Evolutionary conservation across 37 sponge, comb jelly and placozoan species (phyloP).

Genomic region (Corticium candelabrum): DNA sequence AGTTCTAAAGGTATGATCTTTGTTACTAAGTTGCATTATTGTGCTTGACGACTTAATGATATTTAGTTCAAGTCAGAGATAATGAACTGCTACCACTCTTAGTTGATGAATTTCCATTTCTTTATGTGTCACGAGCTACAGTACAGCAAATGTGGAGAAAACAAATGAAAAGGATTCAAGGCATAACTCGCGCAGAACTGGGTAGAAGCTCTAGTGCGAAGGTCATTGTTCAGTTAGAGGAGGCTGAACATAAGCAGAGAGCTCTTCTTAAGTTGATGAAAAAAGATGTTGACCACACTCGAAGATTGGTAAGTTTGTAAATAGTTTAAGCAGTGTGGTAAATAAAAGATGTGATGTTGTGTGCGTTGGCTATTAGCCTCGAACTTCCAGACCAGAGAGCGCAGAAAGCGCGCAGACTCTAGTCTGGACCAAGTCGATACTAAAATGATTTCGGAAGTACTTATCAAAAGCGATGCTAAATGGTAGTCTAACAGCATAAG

Average conservation of each 20-base stretch:
- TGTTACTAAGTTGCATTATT: too few species aligned
- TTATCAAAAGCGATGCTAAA: too few species aligned
- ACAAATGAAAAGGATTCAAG: conserved; percentile 53
- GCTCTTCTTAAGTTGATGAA: conserved; percentile 36
- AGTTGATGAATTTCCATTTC: conserved; percentile 37
- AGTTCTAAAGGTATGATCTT: too few species aligned
- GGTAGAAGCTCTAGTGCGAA: background rate
- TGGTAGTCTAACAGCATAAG: too few species aligned
- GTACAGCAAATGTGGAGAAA: conserved; percentile 48
- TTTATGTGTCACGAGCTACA: conserved; percentile 37
- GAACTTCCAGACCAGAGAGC: too few species aligned
- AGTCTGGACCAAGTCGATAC: too few species aligned
- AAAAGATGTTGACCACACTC: conserved; percentile 45
- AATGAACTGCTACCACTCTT: conserved; percentile 38
- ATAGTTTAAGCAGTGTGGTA: background rate
- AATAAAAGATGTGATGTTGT: too few species aligned
- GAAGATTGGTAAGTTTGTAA: conserved; percentile 28
- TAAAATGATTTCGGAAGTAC: too few species aligned
- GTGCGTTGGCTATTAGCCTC: too few species aligned
- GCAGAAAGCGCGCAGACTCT: too few species aligned
- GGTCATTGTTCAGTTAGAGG: conserved; percentile 11
- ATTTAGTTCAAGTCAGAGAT: background rate
- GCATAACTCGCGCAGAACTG: conserved; percentile 25
- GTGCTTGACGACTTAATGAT: too few species aligned
- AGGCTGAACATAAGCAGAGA: conserved; percentile 30